A percentile compares a stretch with the other conserved stretches of the same genome.
These are phyloP conservation scores for Coturnix japonica DNA, from an alignment of 2,113 vertebrate genomes.

Conservation along the genomic window DNA sequence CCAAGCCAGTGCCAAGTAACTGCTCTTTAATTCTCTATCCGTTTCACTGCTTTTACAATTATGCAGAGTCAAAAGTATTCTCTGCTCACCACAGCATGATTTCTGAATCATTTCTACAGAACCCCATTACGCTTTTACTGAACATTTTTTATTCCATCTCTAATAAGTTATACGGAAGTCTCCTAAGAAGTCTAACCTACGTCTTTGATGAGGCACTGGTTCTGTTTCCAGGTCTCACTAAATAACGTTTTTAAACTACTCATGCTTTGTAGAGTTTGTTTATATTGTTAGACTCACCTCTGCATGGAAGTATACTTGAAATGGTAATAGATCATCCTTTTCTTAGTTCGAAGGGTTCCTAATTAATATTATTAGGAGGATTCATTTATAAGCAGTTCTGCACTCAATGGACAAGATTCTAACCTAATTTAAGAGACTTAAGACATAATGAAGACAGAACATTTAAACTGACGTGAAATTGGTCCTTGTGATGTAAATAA, in stretches of 20 bases:
- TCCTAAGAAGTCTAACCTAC: not conserved
- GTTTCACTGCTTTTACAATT: not conserved
- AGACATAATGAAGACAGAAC: conserved; percentile 18
- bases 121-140: not conserved
- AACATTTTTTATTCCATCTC: not conserved
- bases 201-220: not conserved
- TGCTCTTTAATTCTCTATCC: not conserved
- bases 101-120: not conserved
- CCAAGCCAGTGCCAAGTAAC: not conserved
- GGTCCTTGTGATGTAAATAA: conserved; percentile 20
- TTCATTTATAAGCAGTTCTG: conserved; percentile 21
- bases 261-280: not conserved
- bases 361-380: conserved; percentile 25
- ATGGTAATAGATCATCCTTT: conserved; percentile 19
- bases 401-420: conserved; percentile 23
- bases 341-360: conserved; percentile 1
- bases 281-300: not conserved
- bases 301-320: not conserved
- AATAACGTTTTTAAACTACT: not conserved
- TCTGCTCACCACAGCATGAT: not conserved
- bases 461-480: not conserved
- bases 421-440: not conserved
- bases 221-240: not conserved
- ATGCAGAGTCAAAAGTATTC: not conserved
- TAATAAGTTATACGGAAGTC: not conserved